Base-by-base conservation (phyloP, 1,140 invertebrate species). In the Batillaria attramentaria region DNA sequence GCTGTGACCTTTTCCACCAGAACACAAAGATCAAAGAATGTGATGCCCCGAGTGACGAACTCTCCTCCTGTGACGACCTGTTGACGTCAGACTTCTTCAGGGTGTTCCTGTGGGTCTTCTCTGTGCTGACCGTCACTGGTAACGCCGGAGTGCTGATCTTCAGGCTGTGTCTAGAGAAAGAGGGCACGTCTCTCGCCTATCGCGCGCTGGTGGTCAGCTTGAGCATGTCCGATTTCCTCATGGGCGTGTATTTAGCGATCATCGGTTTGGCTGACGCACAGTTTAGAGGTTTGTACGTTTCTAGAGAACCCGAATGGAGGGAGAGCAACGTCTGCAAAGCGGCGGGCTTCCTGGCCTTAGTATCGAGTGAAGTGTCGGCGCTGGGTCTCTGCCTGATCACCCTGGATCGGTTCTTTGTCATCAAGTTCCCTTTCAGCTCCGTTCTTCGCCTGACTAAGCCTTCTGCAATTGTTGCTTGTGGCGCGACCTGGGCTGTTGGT, bases 371-470 rank as follows among this genome's bases (percentile, higher is more conserved):
- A 35, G 70, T 50, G 1, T 72, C 70, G 6, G 70, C 42, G 0
- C 54, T 72, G 16, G 18, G 46, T 16, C 28, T 72, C 28, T 50
- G 41, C 41, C 70, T 72, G 3, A 72, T 72, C 42, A 72, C 70
- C 10, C 3, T 72, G 31, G 70, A 72, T 42, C 70, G 70, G 4
- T 28, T 46, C 1, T 13, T 72, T 8, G 41, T 13, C 10, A 41
- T 72, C 10, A n/a, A 16, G 8, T 50, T 50, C 54, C 70, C 70
- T 3, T 46, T 72, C 43, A 50, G 42, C 8, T 0, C 2, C 3
- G 24, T 10, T 72, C 20, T 57, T 18, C 57, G 80, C 10, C 41
- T 78, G 13, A 78, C 54, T 18, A 60, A 84, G 3, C 82, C 39
- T 35, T 76, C 72, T 6, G 31, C 60, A 13, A 16, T 62, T 18